phyloP scores from a whole-genome alignment of 2,113 vertebrate species.

The Cairina moschata region DNA sequence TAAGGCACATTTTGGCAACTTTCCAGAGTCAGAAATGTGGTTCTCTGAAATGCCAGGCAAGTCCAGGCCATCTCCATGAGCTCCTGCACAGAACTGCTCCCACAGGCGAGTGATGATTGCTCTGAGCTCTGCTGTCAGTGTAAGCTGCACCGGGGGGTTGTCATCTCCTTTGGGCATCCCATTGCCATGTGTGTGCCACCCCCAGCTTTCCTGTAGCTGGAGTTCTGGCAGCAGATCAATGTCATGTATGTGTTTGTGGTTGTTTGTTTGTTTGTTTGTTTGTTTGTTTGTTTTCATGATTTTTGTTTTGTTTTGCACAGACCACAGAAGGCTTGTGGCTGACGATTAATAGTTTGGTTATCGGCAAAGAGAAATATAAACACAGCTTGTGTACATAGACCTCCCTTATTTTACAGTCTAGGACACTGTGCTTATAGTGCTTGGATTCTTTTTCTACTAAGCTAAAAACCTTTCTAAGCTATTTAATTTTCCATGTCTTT shows the following conservation, averaged over 20 bases:
- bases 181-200: background rate
- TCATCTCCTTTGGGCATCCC: too few relatives aligned
- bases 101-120: accelerated
- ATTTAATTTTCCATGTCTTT: background rate
- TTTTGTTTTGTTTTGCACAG: background rate
- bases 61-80: background rate
- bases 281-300: background rate
- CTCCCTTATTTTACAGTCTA: background rate
- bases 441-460: background rate
- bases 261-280: background rate
- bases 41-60: background rate
- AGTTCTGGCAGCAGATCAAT: background rate
- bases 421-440: background rate
- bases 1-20: background rate
- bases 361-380: background rate
- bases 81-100: background rate
- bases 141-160: background rate
- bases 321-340: background rate
- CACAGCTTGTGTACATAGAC: background rate
- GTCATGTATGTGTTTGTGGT: too few relatives aligned
- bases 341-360: background rate
- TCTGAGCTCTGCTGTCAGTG: background rate
- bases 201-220: background rate
- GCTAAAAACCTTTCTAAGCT: background rate
- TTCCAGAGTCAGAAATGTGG: background rate